Evolutionary conservation across 2,113 vertebrate genomes (phyloP), one percentile per base, ranked within the genome.

Genomic region (Chroicocephalus ridibundus): DNA sequence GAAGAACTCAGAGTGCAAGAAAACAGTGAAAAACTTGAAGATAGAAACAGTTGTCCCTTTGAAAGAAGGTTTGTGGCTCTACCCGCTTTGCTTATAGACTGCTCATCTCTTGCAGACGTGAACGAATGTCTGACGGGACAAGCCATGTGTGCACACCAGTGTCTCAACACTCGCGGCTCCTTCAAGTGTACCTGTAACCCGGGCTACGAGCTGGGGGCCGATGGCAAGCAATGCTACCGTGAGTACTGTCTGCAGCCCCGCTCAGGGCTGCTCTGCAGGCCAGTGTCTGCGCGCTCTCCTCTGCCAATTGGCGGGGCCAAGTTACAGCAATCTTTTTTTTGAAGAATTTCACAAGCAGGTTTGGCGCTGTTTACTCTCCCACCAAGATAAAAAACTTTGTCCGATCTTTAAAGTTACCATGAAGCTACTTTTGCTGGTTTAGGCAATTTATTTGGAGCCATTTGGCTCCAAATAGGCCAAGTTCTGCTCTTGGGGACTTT

Each of bases 141-240:
- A 34, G 98, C 98, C 60, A 84, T 64, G 93, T 99, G 99, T 11
- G 97, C 98, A 4, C 99, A 99, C 9, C 97, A 98, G 94, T 99
- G 99, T 74, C 98, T 98, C 91, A 99, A 99, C 98, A 99, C 98
- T 1, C 98, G 18, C 0, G 99, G 99, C 29, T 99, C 99, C 66
- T 99, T 98, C 16, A 96, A 96, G 77, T 99, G 99, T 11, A 86
- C 98, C 81, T 99, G 99, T 40, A 98, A 98, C 25, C 60, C 98
- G 0, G 99, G 99, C 91, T 99, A 99, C 2, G 99, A 99, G 93
- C 97, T 99, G 96, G 99, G 99, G 7, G 97, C 98, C 0, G 99
- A 99, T 1, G 97, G 99, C 78, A 99, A 97, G 38, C 99, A 98
- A 44, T 99, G 99, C 89, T 99, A 99, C 96, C 98, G 99, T 99